phyloP scores from a whole-genome alignment of 2,888 invertebrate genomes.

The Myopa tessellatipennis region DNA sequence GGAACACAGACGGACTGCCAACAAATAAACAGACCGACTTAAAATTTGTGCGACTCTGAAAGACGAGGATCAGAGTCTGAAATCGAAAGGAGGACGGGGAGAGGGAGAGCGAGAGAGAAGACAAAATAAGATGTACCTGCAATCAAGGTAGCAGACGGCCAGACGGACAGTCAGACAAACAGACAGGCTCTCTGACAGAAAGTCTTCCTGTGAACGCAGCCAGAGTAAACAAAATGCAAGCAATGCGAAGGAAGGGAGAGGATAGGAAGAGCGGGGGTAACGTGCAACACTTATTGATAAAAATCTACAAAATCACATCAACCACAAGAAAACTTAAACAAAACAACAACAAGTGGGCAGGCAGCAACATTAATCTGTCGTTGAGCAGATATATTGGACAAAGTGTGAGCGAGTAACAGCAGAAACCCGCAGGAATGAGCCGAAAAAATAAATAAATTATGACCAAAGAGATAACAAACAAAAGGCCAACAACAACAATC shows the following conservation, averaged over 20 bases:
- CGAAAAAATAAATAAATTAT: slow-evolving; percentile 31
- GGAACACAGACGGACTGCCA: too few relatives aligned
- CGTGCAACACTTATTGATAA: slow-evolving; percentile 18
- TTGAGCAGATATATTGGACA: slow-evolving; percentile 21
- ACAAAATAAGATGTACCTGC: neutral
- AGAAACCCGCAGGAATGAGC: slow-evolving; percentile 8
- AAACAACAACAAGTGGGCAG: neutral
- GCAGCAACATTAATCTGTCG: slow-evolving; percentile 32
- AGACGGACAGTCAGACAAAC: slow-evolving; percentile 23
- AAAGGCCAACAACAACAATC: neutral
- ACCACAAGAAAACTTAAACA: slow-evolving; percentile 12
- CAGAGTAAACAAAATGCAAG: neutral
- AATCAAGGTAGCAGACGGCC: slow-evolving; percentile 7
- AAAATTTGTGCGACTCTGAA: too few relatives aligned
- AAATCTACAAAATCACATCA: slow-evolving; percentile 30
- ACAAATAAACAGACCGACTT: too few relatives aligned
- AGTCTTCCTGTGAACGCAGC: neutral
- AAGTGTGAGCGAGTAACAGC: neutral
- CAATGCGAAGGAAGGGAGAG: neutral
- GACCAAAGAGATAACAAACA: neutral
- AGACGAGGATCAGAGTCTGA: too few relatives aligned
- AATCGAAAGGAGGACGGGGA: neutral
- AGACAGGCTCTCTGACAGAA: neutral
- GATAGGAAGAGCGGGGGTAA: neutral
- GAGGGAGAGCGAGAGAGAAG: neutral